Evolutionary conservation across 2,797 vertebrate genomes (phyloP).

Genomic region (Clamator glandarius): DNA sequence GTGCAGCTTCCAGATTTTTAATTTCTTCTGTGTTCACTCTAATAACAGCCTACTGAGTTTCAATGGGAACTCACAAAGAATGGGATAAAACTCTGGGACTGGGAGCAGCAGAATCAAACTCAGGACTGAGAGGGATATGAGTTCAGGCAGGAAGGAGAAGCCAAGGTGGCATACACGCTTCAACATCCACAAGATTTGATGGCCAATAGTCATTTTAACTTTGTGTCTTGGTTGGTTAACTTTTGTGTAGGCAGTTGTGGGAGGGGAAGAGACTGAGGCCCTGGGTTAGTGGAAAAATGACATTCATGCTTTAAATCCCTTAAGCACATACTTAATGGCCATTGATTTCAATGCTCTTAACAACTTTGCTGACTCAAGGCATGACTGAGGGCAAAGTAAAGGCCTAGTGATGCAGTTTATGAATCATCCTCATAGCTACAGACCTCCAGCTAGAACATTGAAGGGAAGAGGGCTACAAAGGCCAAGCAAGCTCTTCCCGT

Average conservation of each 20-base stretch:
- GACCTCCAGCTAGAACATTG: neutral
- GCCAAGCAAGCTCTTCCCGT: neutral
- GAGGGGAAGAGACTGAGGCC: neutral
- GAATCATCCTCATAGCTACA: neutral
- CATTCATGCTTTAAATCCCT: constrained; percentile 7
- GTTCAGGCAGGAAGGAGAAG: neutral
- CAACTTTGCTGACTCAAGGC: constrained; percentile 4
- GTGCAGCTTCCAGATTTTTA: neutral
- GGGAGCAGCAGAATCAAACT: neutral
- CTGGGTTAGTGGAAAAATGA: neutral
- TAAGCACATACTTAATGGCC: neutral
- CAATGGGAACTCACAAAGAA: neutral
- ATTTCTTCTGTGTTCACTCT: neutral
- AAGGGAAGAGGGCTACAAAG: neutral
- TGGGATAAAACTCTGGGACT: neutral
- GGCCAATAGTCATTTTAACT: neutral
- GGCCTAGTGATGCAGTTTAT: neutral
- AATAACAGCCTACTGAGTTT: neutral
- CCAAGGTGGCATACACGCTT: neutral
- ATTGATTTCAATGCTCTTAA: neutral
- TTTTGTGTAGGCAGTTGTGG: neutral
- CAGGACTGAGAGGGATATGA: neutral
- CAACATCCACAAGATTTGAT: neutral
- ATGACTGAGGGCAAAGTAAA: neutral
- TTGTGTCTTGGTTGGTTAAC: neutral